phyloP scores from a whole-genome alignment of 1,140 invertebrate species.

The Xylocopa sonorina region DNA sequence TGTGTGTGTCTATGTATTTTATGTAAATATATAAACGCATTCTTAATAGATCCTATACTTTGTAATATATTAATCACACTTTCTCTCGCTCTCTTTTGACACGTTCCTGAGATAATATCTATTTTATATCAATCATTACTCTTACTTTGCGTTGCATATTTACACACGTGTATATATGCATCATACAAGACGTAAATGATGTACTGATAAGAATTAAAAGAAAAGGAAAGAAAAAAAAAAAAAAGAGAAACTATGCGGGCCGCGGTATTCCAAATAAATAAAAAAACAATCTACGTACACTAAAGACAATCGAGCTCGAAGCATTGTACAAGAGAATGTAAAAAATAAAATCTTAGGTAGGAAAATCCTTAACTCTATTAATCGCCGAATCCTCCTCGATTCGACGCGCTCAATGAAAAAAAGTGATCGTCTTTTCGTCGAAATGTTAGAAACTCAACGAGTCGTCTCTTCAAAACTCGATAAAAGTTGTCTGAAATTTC shows the following conservation, averaged over 20 bases:
- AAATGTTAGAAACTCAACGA: not conserved
- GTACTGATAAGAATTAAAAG: not conserved
- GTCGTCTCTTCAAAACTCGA: not conserved
- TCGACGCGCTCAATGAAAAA: not conserved
- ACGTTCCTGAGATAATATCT: conserved; percentile 63
- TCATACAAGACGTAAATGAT: not conserved
- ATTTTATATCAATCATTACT: conserved; percentile 44
- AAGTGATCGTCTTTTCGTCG: not conserved
- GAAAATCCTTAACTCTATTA: not conserved
- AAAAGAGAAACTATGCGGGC: not conserved
- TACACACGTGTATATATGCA: not conserved
- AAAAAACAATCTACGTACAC: conserved; percentile 35
- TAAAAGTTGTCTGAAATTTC: not conserved
- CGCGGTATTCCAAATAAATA: conserved; percentile 32
- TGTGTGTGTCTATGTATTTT: not conserved
- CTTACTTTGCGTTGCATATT: conserved; percentile 4
- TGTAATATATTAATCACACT: conserved; percentile 54
- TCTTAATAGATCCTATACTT: conserved; percentile 32
- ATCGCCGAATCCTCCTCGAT: not conserved
- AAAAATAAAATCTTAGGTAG: conserved; percentile 19
- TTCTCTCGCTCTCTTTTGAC: conserved; percentile 32
- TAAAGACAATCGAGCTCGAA: conserved; percentile 21
- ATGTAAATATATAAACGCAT: conserved; percentile 39
- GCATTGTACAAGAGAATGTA: conserved; percentile 8
- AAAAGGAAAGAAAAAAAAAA: not conserved